Percentiles rank a stretch among this genome's conserved stretches.
Conservation (phyloP, 1,140 invertebrate species). For the Bombus fervidus region DNA sequence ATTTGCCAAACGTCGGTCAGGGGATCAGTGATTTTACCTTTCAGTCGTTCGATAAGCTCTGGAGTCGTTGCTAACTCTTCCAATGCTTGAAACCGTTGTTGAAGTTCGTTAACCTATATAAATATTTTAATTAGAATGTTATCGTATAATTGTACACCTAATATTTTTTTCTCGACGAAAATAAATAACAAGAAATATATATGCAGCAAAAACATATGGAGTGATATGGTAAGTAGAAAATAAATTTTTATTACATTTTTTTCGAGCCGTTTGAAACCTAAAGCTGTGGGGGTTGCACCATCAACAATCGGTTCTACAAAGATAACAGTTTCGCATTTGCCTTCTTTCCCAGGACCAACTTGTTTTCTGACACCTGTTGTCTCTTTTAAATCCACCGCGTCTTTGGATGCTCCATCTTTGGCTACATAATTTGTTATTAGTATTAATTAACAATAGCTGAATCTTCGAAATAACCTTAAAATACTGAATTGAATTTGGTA, state of each 20-base stretch:
- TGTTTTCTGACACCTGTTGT: constrained; percentile 25
- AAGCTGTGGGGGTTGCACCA: constrained; percentile 46
- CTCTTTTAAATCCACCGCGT: background rate
- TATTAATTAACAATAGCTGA: too few relatives aligned
- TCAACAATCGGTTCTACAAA: constrained; percentile 63
- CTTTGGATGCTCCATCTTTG: background rate
- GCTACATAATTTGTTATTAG: background rate
- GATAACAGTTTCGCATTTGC: constrained; percentile 56
- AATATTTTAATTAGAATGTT: background rate
- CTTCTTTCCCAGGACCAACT: constrained; percentile 4
- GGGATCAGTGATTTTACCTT: constrained; percentile 62
- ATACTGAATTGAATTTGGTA: background rate
- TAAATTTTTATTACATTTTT: constrained; percentile 55
- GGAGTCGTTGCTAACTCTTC: constrained; percentile 63
- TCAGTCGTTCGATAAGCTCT: constrained; percentile 66
- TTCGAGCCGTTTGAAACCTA: constrained; percentile 65
- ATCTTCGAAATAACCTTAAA: background rate
- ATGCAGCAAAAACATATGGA: too few relatives aligned
- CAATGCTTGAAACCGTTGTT: constrained; percentile 60
- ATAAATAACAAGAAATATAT: background rate
- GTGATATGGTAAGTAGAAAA: background rate
- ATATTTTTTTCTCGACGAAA: background rate
- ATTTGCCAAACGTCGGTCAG: constrained; percentile 85
- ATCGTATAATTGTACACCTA: background rate
- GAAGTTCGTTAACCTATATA: constrained; percentile 55